These are phyloP conservation scores for Anadara kagoshimensis DNA, from an alignment of 1,140 invertebrate genomes.

Conservation along the genomic window DNA sequence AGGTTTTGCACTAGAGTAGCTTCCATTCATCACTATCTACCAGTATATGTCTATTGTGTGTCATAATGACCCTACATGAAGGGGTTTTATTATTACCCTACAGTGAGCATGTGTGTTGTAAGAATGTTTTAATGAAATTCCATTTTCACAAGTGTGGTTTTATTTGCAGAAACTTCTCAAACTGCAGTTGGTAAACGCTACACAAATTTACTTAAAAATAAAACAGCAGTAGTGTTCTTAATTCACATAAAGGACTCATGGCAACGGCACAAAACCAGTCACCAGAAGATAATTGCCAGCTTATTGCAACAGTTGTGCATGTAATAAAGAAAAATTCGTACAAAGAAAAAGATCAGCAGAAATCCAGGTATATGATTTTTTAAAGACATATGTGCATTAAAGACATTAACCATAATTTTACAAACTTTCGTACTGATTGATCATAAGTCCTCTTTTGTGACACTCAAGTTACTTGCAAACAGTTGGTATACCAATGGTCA, in stretches of 20 bases:
- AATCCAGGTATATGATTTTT: background rate
- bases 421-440: background rate
- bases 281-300: background rate
- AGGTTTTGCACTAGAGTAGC: too few relatives aligned
- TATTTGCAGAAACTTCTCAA: too few relatives aligned
- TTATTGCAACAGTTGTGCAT: constrained; percentile 4
- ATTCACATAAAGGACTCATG: background rate
- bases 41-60: too few relatives aligned
- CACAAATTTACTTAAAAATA: too few relatives aligned
- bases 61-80: too few relatives aligned
- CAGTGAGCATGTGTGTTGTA: too few relatives aligned
- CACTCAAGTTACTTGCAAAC: background rate
- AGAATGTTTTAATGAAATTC: too few relatives aligned
- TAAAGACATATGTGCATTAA: background rate
- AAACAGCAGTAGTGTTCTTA: constrained; percentile 4
- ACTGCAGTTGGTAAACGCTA: too few relatives aligned
- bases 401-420: background rate
- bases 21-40: too few relatives aligned
- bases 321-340: constrained; percentile 3
- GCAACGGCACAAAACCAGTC: background rate
- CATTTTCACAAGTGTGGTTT: too few relatives aligned
- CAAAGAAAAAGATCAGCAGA: constrained; percentile 4
- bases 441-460: background rate
- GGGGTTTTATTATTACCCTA: too few relatives aligned
- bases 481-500: background rate